phyloP scores from a whole-genome alignment of 2,888 invertebrate species.

The Heteromyza rotundicornis region DNA sequence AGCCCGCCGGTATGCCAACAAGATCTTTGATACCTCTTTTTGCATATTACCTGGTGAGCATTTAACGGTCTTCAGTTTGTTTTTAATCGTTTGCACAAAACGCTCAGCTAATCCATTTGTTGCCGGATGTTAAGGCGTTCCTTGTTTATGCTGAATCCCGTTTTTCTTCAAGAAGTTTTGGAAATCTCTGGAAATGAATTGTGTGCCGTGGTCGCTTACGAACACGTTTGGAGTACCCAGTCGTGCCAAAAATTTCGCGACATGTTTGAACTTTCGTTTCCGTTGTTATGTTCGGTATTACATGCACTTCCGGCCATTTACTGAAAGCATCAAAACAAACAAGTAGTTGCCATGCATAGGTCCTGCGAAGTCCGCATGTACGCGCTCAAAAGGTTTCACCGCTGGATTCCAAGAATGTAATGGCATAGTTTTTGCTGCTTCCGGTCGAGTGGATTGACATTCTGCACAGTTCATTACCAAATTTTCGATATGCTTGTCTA shows the following conservation, averaged over 20 bases:
- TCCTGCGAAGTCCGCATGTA: conserved; percentile 35
- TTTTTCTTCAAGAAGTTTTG: conserved; percentile 26
- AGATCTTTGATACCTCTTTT: neutral
- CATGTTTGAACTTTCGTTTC: conserved; percentile 28
- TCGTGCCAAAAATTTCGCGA: conserved; percentile 26
- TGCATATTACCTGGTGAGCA: neutral
- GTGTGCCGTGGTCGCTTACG: conserved; percentile 26
- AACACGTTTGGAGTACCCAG: conserved; percentile 25
- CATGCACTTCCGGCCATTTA: conserved; percentile 39
- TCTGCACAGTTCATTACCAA: conserved; percentile 26
- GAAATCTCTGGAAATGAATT: conserved; percentile 28
- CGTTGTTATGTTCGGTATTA: conserved; percentile 30
- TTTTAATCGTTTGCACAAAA: too few species aligned
- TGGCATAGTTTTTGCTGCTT: conserved; percentile 17
- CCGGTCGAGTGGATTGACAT: conserved; percentile 23
- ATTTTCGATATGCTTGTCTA: conserved; percentile 27
- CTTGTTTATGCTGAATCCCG: conserved; percentile 28
- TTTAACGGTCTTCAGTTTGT: too few species aligned
- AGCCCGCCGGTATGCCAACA: neutral
- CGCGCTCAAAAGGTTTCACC: conserved; percentile 29
- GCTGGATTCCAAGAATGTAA: conserved; percentile 22
- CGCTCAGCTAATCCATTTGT: too few species aligned
- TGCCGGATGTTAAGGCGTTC: conserved; percentile 36
- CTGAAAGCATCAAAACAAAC: conserved; percentile 31
- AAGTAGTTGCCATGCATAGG: conserved; percentile 27